phyloP scores from a whole-genome alignment of 2,113 vertebrate genomes.

The Strigops habroptila region DNA sequence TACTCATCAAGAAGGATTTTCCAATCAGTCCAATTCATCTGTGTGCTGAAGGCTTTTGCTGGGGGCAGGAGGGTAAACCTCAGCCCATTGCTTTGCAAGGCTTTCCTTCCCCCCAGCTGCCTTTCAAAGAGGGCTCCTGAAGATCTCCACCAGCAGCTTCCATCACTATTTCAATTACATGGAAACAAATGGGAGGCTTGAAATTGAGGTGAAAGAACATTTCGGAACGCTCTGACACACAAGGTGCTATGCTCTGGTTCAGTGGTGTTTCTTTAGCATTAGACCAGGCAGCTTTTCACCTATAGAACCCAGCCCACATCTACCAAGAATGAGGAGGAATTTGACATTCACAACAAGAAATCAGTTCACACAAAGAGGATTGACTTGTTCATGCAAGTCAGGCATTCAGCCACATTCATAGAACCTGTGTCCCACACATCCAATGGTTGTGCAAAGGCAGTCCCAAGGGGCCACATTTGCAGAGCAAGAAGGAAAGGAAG shows the following conservation, averaged over 20 bases:
- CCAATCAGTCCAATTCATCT: not conserved
- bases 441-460: accelerated
- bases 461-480: not conserved
- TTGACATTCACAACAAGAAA: not conserved
- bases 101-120: not conserved
- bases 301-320: not conserved
- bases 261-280: not conserved
- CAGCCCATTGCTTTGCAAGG: not conserved
- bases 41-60: not conserved
- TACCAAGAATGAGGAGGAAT: not conserved
- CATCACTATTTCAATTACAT: not conserved
- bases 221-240: not conserved
- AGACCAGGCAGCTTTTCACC: not conserved
- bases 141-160: not conserved
- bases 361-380: not conserved
- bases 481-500: not conserved
- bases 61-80: not conserved
- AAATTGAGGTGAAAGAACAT: not conserved
- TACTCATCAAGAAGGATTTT: not conserved
- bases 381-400: not conserved
- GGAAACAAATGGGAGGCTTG: not conserved
- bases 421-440: not conserved
- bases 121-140: not conserved
- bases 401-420: not conserved
- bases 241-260: not conserved